Evolutionary conservation across 2,113 vertebrate genomes (phyloP), one percentile per base, ranked within the genome.

Genomic region (Upupa epops): DNA sequence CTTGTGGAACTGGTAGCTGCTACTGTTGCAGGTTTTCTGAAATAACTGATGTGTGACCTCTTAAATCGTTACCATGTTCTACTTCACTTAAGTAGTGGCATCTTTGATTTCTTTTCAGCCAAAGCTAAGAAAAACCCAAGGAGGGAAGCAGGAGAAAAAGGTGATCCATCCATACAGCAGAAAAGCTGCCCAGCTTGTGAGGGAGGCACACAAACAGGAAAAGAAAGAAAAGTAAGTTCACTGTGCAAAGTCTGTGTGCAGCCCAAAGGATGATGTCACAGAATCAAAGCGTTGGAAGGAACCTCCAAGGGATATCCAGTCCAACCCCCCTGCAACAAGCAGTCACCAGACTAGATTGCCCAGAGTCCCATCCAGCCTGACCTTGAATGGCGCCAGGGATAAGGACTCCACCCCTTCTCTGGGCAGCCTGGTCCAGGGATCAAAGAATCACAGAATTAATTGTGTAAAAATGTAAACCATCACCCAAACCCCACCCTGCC

Each of bases 91-190:
- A 49, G 25, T 54, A 22, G 40, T 11, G 31, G 6, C 76, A 9
- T 81, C 59, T 91, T 92, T 73, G 15, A 86, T 69, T 52, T 85
- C 34, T 96, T 97, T 98, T 92, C 94, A 99, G 99, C 99, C 99
- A 46, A 99, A 99, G 93, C 90, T 87, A 78, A 95, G 70, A 32
- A 99, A 98, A 82, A 96, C 94, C 17, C 99, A 98, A 94, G 89
- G 66, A 10, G 82, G 82, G 13, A 94, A 97, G 56, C 97, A 95
- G 40, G 99, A 98, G 89, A 98, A 98, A 59, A 98, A 99, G 83
- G 97, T 97, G 52, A 94, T 98, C 84, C 99, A 99, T 91, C 99
- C 99, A 8, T 99, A 98, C 90, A 99, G 99, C 96, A 98, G 99
- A 93, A 99, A 99, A 95, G 99, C 99, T 14, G 98, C 98, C 2